Base-by-base conservation (phyloP, 2,113 vertebrate genomes). In the Sylvietta virens region DNA sequence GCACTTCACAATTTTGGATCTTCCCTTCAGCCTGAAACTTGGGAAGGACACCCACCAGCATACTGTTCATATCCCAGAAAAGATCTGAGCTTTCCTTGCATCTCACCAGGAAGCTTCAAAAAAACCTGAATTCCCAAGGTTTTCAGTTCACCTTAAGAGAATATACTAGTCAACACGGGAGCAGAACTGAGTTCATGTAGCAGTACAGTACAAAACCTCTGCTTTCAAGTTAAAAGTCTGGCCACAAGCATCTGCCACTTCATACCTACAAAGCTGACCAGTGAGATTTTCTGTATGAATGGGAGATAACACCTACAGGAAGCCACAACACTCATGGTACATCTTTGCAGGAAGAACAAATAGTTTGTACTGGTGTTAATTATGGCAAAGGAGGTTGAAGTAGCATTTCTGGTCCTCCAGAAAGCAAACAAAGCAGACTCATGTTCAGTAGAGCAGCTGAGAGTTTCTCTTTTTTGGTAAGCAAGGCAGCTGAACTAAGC, bases 61-160 rank as follows among this genome's bases (percentile, higher is more conserved):
- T 54, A 93, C 42, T 70, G 54, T 72, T 80, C 26, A 6, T 30
- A 88, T 77, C 67, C 45, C 58, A 97, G 90, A 84, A 96, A 95
- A 92, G 88, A 86, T 86, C 14, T 73, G 90, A 92, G 31, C 58
- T 82, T 90, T 79, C 50, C n/a, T 72, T 82, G 8, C 66, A 65
- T 92, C 40, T 58, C 50, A 69, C 31, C 18, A 65, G 40, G 78
- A 93, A 88, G 39, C n/a, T 90, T 31, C 27, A 64, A 35, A 74
- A 74, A 91, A 66, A 37, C 1, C 35, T 80, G 31, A 2, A 45
- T 69, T 82, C 37, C 28, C n/a, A 53, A 58, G 28, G 9, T 81
- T 92, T 91, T 67, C 51, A 31, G 24, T 69, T 85, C 64, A 54
- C 13, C 8, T 82, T 80, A 61, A 44, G 47, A 67, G 33, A 91